phyloP scores from a whole-genome alignment of 2,797 vertebrate species.

The Eptatretus atami region DNA sequence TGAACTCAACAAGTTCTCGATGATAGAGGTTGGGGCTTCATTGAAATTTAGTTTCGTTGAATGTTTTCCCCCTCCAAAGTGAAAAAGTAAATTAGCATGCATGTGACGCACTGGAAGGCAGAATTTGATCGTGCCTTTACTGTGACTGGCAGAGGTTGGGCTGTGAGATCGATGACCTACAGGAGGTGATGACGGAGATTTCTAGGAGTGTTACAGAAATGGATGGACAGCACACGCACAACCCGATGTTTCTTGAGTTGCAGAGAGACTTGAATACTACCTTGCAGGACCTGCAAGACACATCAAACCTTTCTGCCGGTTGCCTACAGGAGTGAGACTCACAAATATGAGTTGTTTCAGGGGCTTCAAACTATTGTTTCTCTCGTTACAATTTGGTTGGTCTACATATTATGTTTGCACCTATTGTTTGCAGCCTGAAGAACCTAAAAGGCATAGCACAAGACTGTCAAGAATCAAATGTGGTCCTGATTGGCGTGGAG shows the following conservation, averaged over 20 bases:
- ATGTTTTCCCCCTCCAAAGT: no score
- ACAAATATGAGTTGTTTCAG: not conserved
- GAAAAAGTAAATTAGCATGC: no score
- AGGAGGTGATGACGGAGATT: constrained; percentile 36
- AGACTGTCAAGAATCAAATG: constrained; percentile 50
- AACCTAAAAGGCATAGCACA: constrained; percentile 64
- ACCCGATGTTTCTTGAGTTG: constrained; percentile 24
- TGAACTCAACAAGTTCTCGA: no score
- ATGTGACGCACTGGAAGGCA: no score
- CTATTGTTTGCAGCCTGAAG: constrained; percentile 32
- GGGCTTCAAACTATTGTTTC: no score
- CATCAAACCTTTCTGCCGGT: constrained; percentile 45
- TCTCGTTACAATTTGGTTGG: no score
- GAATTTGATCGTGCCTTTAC: no score
- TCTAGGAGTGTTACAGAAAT: constrained; percentile 28
- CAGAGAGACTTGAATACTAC: constrained; percentile 58
- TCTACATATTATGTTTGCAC: no score
- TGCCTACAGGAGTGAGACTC: constrained; percentile 55
- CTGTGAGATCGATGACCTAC: constrained; percentile 37
- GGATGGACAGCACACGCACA: constrained; percentile 26
- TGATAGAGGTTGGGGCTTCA: no score
- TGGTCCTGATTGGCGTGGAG: constrained; percentile 43
- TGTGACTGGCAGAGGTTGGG: constrained; percentile 22
- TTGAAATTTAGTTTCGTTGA: no score
- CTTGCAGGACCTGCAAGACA: constrained; percentile 58